Evolutionary conservation across 2,113 vertebrate genomes (phyloP).

Genomic region (Pachycephala philippinensis): DNA sequence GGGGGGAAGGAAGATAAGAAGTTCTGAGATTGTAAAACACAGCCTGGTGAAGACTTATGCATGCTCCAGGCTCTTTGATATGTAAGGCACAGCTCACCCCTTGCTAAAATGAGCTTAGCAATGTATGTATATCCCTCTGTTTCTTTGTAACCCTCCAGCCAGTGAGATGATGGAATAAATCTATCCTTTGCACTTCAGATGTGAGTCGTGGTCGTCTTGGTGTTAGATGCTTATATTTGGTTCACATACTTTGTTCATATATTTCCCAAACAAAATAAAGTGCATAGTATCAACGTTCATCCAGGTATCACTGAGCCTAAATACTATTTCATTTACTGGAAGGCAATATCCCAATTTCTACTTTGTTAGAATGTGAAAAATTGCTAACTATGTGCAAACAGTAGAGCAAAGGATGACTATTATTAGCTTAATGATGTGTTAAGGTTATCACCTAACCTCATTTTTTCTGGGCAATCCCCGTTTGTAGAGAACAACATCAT

Average conservation of each 20-base stretch:
- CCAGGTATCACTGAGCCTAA: background rate
- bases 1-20: background rate
- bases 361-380: background rate
- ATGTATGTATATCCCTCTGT: background rate
- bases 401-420: background rate
- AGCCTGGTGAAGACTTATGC: background rate
- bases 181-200: background rate
- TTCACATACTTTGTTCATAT: background rate
- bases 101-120: background rate
- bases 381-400: background rate
- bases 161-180: background rate
- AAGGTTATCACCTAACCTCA: background rate
- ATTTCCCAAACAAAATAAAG: background rate
- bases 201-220: fast-evolving
- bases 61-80: background rate
- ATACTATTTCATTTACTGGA: background rate
- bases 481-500: background rate
- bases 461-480: background rate
- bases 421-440: background rate
- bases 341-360: background rate
- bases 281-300: background rate
- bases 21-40: background rate
- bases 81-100: background rate
- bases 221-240: background rate
- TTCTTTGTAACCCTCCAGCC: background rate